A percentile compares a stretch with the other conserved stretches of the same genome.
phyloP scores from a whole-genome alignment of 2,797 vertebrate species.

The Rhincodon typus region DNA sequence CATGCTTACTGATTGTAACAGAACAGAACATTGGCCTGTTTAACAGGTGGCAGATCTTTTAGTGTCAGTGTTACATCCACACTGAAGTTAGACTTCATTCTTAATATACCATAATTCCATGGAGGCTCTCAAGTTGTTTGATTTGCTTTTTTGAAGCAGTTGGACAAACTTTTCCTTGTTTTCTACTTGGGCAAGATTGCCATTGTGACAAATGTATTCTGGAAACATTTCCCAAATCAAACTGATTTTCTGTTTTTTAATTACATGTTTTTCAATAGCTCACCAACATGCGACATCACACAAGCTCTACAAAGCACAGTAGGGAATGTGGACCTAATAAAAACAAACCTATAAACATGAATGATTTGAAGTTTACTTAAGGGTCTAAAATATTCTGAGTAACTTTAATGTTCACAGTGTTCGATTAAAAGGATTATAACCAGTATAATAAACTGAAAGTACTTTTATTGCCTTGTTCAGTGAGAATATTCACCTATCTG shows the following conservation, averaged over 20 bases:
- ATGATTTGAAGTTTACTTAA: background rate
- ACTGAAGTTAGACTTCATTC: background rate
- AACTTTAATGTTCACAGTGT: background rate
- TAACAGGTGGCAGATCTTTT: background rate
- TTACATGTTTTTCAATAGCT: too few relatives aligned
- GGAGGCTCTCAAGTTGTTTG: background rate
- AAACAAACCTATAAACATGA: background rate
- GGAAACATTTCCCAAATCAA: slow-evolving; percentile 8
- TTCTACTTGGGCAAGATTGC: background rate
- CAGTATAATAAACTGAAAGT: background rate
- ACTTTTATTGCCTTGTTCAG: background rate
- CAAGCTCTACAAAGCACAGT: background rate
- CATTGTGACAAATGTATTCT: background rate
- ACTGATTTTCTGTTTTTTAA: background rate
- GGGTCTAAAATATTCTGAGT: background rate
- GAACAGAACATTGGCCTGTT: background rate
- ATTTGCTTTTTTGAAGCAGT: background rate
- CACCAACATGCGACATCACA: background rate
- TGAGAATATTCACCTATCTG: background rate
- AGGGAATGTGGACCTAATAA: background rate
- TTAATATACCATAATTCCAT: background rate
- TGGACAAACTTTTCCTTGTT: background rate
- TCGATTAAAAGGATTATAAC: background rate
- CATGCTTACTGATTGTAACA: background rate
- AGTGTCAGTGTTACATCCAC: background rate